Base-by-base conservation (phyloP, 2,888 invertebrate genomes). In the Tipula lateralis region DNA sequence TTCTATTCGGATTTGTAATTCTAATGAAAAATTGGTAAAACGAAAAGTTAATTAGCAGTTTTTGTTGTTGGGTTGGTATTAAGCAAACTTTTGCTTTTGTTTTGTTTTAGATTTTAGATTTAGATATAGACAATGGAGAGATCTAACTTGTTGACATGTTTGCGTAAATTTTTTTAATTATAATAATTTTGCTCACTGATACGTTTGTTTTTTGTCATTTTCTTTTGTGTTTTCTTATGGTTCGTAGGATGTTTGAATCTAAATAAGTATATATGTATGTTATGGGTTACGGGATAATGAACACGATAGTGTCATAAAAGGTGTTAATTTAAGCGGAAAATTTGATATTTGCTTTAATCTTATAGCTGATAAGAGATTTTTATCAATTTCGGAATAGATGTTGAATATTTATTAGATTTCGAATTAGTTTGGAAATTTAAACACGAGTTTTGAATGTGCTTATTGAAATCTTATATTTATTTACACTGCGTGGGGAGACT, bases 11-110 rank as follows among this genome's bases (percentile, higher is more conserved):
- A 66, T 66, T 66, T 66, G 66, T 66, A 66, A 66, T 66, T 66
- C 66, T 66, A 66, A 66, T 66, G 66, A 66, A 66, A 66, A 66
- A 66, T 66, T 66, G 66, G 66, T 66, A 66, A 66, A 66, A 66
- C 66, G 66, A 66, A 66, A 66, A 66, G 66, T 66, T 66, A 66
- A 66, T 66, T 66, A 66, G 66, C 24, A 66, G 66, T 66, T 66
- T 66, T 66, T 66, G 66, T 66, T 66, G 66, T 19, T 66, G 66
- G 6, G 66, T 9, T 24, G 66, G 66, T 66, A 66, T 66, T 66
- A 66, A 66, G 66, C 24, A 66, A 66, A 66, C 24, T 66, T 66
- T 66, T 66, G 13, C 2, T 44, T n/a, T 66, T 66, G 19, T 66
- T 66, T 5, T 66, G 24, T 66, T 66, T 66, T 66, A 66, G 66